A percentile compares a stretch with the other conserved stretches of the same genome.
phyloP scores from a whole-genome alignment of 2,113 vertebrate species.

The Hucho hucho region DNA sequence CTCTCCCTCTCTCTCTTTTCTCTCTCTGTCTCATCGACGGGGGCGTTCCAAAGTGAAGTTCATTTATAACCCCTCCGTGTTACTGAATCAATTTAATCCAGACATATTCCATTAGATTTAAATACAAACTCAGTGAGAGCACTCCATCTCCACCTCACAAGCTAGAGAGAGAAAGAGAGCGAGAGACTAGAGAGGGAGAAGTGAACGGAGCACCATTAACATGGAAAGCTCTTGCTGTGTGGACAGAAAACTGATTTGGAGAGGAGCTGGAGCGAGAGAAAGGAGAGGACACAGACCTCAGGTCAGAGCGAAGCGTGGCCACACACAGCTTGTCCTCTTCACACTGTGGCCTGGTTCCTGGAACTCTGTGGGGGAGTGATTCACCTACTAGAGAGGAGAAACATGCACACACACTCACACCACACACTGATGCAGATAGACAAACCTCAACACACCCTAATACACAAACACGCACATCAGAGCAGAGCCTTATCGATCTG shows the following conservation, averaged over 20 bases:
- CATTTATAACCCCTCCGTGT: constrained; percentile 60
- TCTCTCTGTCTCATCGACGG: constrained; percentile 21
- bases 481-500: background rate
- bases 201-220: constrained; percentile 55
- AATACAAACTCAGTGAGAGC: constrained; percentile 61
- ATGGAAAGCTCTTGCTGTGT: constrained; percentile 49
- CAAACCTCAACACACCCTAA: background rate
- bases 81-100: constrained; percentile 57
- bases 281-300: constrained; percentile 45
- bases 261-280: background rate
- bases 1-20: background rate
- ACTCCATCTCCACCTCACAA: constrained; percentile 45
- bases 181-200: constrained; percentile 20
- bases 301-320: constrained; percentile 25
- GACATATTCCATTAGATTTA: constrained; percentile 65
- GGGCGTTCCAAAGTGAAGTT: constrained; percentile 31
- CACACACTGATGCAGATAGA: constrained; percentile 12
- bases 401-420: background rate
- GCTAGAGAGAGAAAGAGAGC: constrained; percentile 45
- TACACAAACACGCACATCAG: background rate
- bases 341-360: constrained; percentile 2
- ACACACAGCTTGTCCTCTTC: constrained; percentile 1
- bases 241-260: constrained; percentile 20
- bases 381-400: constrained; percentile 23
- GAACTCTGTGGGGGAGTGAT: constrained; percentile 31